These are phyloP conservation scores for Athalia circularis DNA, from an alignment of 2,888 invertebrate genomes.

Conservation along the genomic window DNA sequence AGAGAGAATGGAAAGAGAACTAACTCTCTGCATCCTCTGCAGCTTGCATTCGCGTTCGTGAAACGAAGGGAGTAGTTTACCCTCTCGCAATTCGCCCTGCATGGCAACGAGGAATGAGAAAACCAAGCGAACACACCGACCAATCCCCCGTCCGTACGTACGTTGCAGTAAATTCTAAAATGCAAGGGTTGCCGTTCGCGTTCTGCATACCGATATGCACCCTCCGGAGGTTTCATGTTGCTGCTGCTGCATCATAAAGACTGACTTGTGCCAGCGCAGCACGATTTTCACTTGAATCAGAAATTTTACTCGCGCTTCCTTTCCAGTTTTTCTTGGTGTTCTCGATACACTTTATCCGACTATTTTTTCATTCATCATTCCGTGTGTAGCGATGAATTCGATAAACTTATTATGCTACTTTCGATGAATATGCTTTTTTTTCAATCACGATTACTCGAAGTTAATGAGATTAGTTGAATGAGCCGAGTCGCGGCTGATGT, in stretches of 20 bases:
- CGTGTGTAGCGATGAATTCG: too few relatives aligned
- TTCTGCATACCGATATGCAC: slow-evolving; percentile 57
- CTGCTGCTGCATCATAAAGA: not conserved
- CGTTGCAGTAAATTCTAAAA: slow-evolving; percentile 59
- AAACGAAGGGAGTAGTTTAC: not conserved
- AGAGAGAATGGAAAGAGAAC: not conserved
- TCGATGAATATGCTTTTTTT: too few relatives aligned
- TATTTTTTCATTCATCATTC: too few relatives aligned
- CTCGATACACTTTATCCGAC: too few relatives aligned
- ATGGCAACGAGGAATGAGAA: slow-evolving; percentile 55
- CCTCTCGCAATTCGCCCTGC: slow-evolving; percentile 46
- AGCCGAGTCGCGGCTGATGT: too few relatives aligned
- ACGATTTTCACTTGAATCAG: too few relatives aligned
- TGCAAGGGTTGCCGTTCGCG: slow-evolving; percentile 63
- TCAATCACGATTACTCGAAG: too few relatives aligned
- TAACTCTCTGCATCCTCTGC: not conserved
- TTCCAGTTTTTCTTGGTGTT: too few relatives aligned
- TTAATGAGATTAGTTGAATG: too few relatives aligned
- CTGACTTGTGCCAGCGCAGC: too few relatives aligned
- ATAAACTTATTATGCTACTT: too few relatives aligned
- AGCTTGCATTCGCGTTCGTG: not conserved
- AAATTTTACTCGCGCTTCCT: too few relatives aligned
- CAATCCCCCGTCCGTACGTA: not conserved
- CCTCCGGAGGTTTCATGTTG: not conserved
- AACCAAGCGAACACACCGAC: slow-evolving; percentile 6